A percentile compares a stretch with the other conserved stretches of the same genome.
Conservation (phyloP, 2,888 invertebrate species). For the Zaprionus obscuricornis region DNA sequence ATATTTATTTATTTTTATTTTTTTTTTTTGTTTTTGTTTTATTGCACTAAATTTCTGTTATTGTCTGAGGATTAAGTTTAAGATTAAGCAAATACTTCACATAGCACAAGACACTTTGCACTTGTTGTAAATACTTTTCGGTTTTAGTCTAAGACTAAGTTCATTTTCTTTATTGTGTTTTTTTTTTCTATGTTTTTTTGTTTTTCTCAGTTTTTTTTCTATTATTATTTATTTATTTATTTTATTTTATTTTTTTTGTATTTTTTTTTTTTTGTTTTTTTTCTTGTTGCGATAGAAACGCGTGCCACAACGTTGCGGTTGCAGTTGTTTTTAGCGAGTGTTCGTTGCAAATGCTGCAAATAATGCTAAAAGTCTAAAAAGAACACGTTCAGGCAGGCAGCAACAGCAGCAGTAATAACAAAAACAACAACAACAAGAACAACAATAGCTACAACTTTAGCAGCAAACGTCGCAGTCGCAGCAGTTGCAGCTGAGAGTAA, state of each 20-base stretch:
- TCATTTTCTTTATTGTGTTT: constrained; percentile 26
- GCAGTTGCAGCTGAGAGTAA: constrained; percentile 56
- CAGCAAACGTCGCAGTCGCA: constrained; percentile 36
- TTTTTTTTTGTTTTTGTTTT: constrained; percentile 12
- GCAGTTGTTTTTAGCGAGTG: constrained; percentile 83
- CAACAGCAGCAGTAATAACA: constrained; percentile 50
- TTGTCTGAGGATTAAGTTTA: constrained; percentile 22
- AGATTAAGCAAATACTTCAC: constrained; percentile 3
- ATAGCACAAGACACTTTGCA: constrained; percentile 22
- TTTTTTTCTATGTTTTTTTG: constrained; percentile 11
- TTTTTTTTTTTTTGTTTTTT: constrained; percentile 29
- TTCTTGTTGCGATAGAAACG: constrained; percentile 76
- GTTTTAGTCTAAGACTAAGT: constrained; percentile 27
- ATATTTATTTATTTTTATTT: constrained; percentile 11
- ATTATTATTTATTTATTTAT: constrained; percentile 14
- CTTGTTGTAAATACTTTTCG: constrained; percentile 13
- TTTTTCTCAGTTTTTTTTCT: constrained; percentile 17
- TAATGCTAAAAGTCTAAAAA: constrained; percentile 82
- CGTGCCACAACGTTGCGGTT: constrained; percentile 83
- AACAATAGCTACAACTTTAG: constrained; percentile 46
- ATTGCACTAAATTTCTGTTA: constrained; percentile 38
- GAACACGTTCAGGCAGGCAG: constrained; percentile 75
- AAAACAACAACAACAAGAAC: constrained; percentile 36
- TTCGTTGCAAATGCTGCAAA: constrained; percentile 82
- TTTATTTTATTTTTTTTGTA: constrained; percentile 13